Conservation (phyloP, 2,888 invertebrate species). For the Arge pagana region DNA sequence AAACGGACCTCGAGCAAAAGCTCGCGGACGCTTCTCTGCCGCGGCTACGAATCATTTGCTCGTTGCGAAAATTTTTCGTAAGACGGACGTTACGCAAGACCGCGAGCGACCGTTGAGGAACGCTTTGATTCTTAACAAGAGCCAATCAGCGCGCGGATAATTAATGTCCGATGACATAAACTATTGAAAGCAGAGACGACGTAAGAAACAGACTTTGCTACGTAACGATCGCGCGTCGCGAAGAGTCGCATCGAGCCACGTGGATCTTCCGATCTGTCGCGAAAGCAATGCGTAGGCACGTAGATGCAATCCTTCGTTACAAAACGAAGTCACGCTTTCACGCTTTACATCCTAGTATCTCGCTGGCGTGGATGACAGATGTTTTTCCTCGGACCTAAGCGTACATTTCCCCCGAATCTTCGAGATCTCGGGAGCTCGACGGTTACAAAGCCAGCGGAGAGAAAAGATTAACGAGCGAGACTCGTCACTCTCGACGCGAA, state of each 20-base stretch:
- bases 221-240: neutral
- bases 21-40: no score
- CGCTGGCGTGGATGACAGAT: slow-evolving; percentile 6
- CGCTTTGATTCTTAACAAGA: slow-evolving; percentile 4
- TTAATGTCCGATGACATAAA: slow-evolving; percentile 7
- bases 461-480: no score
- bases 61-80: slow-evolving; percentile 8
- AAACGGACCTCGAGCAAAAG: no score
- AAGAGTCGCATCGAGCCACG: slow-evolving; percentile 9
- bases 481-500: no score
- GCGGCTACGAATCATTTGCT: no score
- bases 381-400: no score
- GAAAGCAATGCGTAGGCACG: slow-evolving; percentile 6
- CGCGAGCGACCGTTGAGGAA: neutral
- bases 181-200: no score
- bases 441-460: no score
- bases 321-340: slow-evolving; percentile 17
- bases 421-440: no score
- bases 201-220: neutral
- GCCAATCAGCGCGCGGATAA: neutral
- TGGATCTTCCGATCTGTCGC: slow-evolving; percentile 8
- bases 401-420: no score
- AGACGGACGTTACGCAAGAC: neutral
- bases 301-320: slow-evolving; percentile 6
- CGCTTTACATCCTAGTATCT: slow-evolving; percentile 9